phyloP scores from a whole-genome alignment of 2,113 vertebrate genomes.

The Leptosomus discolor region DNA sequence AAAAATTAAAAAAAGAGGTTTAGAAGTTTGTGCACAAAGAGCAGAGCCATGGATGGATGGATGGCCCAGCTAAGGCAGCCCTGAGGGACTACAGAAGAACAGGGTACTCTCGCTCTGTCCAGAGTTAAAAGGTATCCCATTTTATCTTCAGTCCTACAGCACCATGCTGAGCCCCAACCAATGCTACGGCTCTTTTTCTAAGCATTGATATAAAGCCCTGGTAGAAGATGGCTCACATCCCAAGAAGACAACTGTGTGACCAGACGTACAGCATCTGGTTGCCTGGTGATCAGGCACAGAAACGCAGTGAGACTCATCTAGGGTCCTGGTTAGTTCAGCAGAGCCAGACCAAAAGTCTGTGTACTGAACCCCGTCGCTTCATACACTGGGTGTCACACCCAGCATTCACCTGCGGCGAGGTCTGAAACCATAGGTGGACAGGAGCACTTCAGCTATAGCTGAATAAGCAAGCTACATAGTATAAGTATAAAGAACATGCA shows the following conservation, averaged over 20 bases:
- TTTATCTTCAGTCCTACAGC: neutral
- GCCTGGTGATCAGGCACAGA: neutral
- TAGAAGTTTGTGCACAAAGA: neutral
- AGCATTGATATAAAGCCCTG: neutral
- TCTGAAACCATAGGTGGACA: neutral
- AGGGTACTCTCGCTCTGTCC: no score
- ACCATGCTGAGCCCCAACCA: neutral
- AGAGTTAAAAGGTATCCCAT: neutral
- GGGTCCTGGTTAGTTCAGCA: neutral
- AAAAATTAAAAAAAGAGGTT: neutral
- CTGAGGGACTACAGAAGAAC: neutral
- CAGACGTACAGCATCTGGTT: neutral
- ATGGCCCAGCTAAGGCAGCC: neutral
- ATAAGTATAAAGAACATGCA: neutral
- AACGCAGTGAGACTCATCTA: accelerated
- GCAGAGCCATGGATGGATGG: neutral
- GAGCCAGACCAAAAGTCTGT: neutral
- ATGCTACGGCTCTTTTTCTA: neutral
- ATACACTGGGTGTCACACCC: neutral
- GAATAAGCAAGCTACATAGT: neutral
- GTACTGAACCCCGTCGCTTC: neutral
- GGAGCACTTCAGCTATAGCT: neutral
- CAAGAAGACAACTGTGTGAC: neutral
- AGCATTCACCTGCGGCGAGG: accelerated
- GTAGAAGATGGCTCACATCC: neutral